A percentile compares a stretch with the other conserved stretches of the same genome.
phyloP scores from a whole-genome alignment of 2,797 vertebrate species.

The Euphonia xanthogaster region DNA sequence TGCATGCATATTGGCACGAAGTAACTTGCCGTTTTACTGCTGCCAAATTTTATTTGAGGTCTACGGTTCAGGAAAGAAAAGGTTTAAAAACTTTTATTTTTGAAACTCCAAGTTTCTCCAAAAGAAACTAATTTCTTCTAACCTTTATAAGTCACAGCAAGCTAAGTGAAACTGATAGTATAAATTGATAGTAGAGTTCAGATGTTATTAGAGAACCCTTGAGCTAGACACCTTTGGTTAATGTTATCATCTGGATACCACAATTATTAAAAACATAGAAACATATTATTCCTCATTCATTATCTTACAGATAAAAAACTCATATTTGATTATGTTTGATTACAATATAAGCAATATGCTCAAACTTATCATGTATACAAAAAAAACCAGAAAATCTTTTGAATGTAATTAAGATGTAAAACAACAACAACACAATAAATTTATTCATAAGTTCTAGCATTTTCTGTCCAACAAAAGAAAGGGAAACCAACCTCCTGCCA shows the following conservation, averaged over 20 bases:
- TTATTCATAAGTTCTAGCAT: background rate
- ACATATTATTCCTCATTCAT: conserved; percentile 7
- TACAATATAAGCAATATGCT: background rate
- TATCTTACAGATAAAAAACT: conserved; percentile 12
- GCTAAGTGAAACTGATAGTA: background rate
- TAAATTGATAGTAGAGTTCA: background rate
- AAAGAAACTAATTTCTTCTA: background rate
- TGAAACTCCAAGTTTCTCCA: background rate
- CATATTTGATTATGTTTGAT: conserved; percentile 6
- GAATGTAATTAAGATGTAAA: background rate
- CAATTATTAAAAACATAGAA: background rate
- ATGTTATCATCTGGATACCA: background rate
- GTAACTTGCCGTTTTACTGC: background rate
- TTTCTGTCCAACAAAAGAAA: background rate
- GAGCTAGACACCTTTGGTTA: background rate
- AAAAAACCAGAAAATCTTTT: background rate
- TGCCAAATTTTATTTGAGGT: background rate
- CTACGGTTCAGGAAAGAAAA: background rate
- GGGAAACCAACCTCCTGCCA: background rate
- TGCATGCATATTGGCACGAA: background rate
- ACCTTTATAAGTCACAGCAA: background rate
- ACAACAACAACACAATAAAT: background rate
- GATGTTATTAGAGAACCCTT: background rate
- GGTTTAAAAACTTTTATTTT: background rate
- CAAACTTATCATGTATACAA: background rate